phyloP scores from a whole-genome alignment of 2,113 vertebrate species.

The Erpornis zantholeuca region DNA sequence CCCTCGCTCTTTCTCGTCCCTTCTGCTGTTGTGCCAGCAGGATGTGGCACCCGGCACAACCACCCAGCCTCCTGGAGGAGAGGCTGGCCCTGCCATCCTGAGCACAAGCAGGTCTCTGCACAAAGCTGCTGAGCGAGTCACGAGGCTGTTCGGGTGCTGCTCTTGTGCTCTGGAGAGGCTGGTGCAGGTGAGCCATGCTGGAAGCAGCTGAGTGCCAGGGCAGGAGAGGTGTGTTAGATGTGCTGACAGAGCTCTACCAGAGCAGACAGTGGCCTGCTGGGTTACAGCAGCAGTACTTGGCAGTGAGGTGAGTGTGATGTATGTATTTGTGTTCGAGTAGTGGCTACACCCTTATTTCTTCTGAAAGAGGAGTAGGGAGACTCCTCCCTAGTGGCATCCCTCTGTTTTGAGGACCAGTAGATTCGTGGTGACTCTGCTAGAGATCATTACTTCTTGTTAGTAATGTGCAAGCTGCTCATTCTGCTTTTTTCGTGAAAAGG shows the following conservation, averaged over 20 bases:
- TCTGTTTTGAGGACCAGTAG: background rate
- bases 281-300: background rate
- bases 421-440: background rate
- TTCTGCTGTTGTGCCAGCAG: background rate
- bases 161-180: background rate
- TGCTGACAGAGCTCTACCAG: background rate
- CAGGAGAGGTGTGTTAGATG: background rate
- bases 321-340: accelerated
- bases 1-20: background rate
- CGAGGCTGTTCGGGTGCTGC: background rate
- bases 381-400: background rate
- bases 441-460: background rate
- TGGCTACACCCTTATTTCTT: background rate
- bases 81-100: background rate
- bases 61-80: accelerated
- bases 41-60: background rate
- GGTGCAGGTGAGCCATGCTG: background rate
- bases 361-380: background rate
- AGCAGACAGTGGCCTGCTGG: background rate
- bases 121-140: background rate
- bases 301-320: background rate
- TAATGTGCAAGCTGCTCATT: background rate
- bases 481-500: background rate
- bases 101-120: accelerated
- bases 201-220: background rate